Percentiles rank a stretch among this genome's conserved stretches.
phyloP scores from a whole-genome alignment of 1,140 invertebrate species.

The Philopotamus ludificatus region DNA sequence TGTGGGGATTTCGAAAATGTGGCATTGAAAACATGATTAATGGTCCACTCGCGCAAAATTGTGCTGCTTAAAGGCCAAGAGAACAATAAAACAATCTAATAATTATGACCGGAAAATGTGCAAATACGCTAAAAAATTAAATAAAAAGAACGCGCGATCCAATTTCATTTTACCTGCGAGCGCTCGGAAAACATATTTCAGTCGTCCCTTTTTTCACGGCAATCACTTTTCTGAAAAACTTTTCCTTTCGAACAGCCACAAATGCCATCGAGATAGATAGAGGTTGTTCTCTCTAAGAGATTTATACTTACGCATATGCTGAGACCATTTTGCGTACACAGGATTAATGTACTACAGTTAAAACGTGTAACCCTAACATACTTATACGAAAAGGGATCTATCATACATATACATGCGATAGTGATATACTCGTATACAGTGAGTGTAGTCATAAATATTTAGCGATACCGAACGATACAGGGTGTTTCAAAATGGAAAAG shows the following conservation, averaged over 20 bases:
- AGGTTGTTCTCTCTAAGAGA: neutral
- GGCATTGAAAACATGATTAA: neutral
- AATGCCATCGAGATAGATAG: neutral
- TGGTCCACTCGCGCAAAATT: neutral
- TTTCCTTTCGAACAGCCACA: neutral
- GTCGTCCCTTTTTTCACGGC: neutral
- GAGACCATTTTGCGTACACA: neutral
- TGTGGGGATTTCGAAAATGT: neutral
- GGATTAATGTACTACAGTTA: neutral
- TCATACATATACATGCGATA: too few species aligned
- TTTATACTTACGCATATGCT: neutral
- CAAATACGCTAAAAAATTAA: too few species aligned
- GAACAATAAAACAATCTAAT: too few species aligned
- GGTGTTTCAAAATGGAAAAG: too few species aligned
- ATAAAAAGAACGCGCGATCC: too few species aligned
- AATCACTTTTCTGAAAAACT: neutral
- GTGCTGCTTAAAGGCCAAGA: neutral
- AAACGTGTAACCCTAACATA: neutral
- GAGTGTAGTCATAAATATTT: too few species aligned
- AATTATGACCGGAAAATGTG: too few species aligned
- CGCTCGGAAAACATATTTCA: too few species aligned
- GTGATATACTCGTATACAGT: too few species aligned
- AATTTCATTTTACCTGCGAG: too few species aligned
- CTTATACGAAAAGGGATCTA: too few species aligned
- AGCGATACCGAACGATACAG: too few species aligned